A percentile compares a stretch with the other conserved stretches of the same genome.
phyloP scores from a whole-genome alignment of 2,797 vertebrate genomes.

The Meriones psammophilus region DNA sequence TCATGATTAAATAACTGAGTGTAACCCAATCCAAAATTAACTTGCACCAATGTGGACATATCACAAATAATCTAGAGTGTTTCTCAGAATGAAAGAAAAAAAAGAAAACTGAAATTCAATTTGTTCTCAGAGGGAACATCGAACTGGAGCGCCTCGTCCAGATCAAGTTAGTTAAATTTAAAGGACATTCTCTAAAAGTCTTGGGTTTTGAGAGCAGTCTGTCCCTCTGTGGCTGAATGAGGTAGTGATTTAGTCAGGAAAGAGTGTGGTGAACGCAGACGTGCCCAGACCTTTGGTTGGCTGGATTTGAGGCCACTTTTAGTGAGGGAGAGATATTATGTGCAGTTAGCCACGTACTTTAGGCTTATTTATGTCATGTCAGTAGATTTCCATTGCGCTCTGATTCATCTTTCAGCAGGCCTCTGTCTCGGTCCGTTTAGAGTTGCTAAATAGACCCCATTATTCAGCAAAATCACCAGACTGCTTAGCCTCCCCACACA shows the following conservation, averaged over 20 bases:
- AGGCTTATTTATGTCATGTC: background rate
- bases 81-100: background rate
- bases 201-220: background rate
- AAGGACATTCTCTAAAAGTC: background rate
- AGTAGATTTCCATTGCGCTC: background rate
- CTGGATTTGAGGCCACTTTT: background rate
- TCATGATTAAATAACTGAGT: background rate
- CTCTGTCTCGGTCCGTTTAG: background rate
- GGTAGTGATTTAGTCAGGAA: background rate
- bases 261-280: background rate
- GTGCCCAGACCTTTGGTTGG: background rate
- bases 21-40: background rate
- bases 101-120: background rate
- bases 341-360: background rate
- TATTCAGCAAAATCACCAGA: background rate
- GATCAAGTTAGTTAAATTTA: background rate
- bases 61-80: background rate
- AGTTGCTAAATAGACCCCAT: background rate
- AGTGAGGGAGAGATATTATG: too few species aligned
- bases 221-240: background rate
- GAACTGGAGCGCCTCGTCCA: background rate
- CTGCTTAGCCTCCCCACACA: background rate
- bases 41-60: background rate
- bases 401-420: background rate
- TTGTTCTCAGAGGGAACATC: background rate